These are phyloP conservation scores for Ormyrus labotus DNA, from an alignment of 2,888 invertebrate genomes.

Conservation along the genomic window DNA sequence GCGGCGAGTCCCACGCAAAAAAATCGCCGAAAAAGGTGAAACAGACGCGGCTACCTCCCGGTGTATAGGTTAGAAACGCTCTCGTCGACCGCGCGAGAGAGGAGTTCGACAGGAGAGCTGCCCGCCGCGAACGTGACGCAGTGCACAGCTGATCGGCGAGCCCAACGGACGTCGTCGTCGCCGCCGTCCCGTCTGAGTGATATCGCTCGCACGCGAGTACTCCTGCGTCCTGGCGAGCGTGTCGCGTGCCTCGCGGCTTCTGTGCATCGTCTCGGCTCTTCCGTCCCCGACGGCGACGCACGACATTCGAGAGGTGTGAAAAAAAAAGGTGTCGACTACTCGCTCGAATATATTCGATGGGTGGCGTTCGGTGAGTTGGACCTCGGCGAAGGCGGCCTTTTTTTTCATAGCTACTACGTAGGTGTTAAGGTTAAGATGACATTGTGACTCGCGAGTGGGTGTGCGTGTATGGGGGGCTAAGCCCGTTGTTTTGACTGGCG, in stretches of 20 bases:
- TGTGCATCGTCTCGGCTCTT: no score
- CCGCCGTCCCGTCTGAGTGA: conserved; percentile 17
- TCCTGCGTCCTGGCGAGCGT: no score
- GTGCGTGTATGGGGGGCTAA: neutral
- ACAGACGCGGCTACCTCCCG: no score
- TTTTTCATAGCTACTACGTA: neutral
- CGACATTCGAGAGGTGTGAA: no score
- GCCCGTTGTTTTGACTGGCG: neutral
- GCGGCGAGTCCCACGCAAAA: neutral
- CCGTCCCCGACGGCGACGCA: no score
- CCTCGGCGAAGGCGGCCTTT: neutral
- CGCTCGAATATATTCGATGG: conserved; percentile 65
- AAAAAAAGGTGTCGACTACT: no score
- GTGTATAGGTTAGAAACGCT: no score
- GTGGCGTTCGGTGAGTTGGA: conserved; percentile 69
- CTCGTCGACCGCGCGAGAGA: neutral
- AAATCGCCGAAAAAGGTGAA: neutral
- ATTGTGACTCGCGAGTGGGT: conserved; percentile 4
- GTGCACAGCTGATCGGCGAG: conserved; percentile 72
- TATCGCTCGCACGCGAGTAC: neutral
- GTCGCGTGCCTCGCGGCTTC: no score
- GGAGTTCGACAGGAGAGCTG: neutral
- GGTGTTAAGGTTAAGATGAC: conserved; percentile 19
- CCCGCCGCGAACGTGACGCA: conserved; percentile 57
- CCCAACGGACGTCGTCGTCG: conserved; percentile 65